Evolutionary conservation across 1,140 invertebrate genomes (phyloP), one percentile per base, ranked within the genome.

Genomic region (Leptinotarsa lineolata): DNA sequence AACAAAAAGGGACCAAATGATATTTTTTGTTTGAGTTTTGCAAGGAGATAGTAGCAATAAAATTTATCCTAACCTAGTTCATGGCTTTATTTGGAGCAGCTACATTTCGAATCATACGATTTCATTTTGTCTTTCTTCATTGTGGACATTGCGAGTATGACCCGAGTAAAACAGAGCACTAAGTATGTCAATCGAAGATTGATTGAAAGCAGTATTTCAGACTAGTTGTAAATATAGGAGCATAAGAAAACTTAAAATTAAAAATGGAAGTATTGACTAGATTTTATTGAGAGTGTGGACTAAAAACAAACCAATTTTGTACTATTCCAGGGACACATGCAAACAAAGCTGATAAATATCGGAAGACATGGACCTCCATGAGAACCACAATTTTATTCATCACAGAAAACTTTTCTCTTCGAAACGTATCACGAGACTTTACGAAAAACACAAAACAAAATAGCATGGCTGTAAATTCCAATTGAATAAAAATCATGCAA

Each of bases 241-340:
- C 48, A 18, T 54, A 16, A 54, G 15, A 54, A 54, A 15, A 54
- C 48, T 54, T 54, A 54, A 54, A 54, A 54, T 16, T 54, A 54
- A 8, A n/a, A 18, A 54, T 54, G 48, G n/a, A 54, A 8, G 48
- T 18, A 4, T 54, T 54, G 48, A 54, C 48, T 54, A 54, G 48
- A 54, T 54, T 54, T 54, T 54, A 54, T 54, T 18, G 48, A 54
- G 48, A 18, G n/a, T 16, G n/a, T 8, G 48, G 13, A 18, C n/a
- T 54, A 54, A 54, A 54, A 54, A 54, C 6, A 54, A 15, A 54
- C n/a, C 30, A 54, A 54, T 54, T 54, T 54, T 54, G 48, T 54
- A 54, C 48, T 54, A 18, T 54, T 54, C 15, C 48, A 54, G 48
- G 48, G 48, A 54, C 5, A 54, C 15, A 2, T 18, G n/a, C 13